Evolutionary conservation across 2,888 invertebrate genomes (phyloP), one percentile per base, ranked within the genome.

Genomic region (Keiferia lycopersicella): DNA sequence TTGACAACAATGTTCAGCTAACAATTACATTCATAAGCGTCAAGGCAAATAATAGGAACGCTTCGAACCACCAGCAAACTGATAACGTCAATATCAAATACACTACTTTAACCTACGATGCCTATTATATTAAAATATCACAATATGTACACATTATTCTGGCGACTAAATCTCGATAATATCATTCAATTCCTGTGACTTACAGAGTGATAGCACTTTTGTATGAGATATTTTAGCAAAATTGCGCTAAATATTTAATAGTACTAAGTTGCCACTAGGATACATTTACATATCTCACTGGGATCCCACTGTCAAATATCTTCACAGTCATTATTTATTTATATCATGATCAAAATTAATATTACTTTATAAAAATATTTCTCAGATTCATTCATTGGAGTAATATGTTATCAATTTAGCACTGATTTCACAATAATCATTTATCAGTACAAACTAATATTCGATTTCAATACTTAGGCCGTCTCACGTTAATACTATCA

Each of bases 41-140:
- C 67, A 67, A 72, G 74, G 72, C 77, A 72, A 73, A 66, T 73
- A 75, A 71, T 73, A 77, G 75, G 77, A 80, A 82, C 81, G 75
- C 78, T 78, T 76, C 71, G 71, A 77, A 76, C 73, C 75, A 73
- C 76, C 71, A 79, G 77, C 81, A 80, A 80, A 77, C 81, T 76
- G 78, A 82, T 79, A 80, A 72, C 74, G 78, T 80, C 78, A 80
- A 79, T 80, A 81, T 76, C 74, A 73, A 73, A 76, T 74, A 78
- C 69, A 77, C 84, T 84, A 85, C 81, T 80, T 82, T 83, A 84
- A 81, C 81, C 86, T 83, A 84, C 78, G 78, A 81, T 80, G 81
- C 84, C 83, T 88, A 89, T 84, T 88, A 87, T 86, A 89, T 87
- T 88, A 88, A 88, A 88, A 90, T 91, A 91, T 91, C 91, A 91